Base-by-base conservation (phyloP, 2,797 vertebrate species). In the Aratinga solstitialis region DNA sequence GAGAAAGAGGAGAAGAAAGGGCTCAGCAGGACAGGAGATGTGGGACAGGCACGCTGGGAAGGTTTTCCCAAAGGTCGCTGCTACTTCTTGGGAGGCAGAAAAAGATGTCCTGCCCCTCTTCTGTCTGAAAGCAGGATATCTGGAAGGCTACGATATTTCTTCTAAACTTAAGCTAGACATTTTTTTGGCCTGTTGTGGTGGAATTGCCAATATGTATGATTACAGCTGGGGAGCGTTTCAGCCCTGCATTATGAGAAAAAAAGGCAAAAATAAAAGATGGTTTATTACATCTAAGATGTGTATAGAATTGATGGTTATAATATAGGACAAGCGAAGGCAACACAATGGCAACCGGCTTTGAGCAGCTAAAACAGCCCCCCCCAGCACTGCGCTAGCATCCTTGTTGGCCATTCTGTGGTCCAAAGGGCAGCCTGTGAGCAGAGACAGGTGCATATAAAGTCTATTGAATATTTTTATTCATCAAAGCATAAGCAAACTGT, bases 361-460 rank as follows among this genome's bases (percentile, higher is more conserved):
- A 18, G n/a, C 20, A 27, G 22, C 18, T 54, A 19, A 45, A 68
- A 1, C 19, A n/a, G 5, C 11, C 29, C 30, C 65, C 65, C 34
- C 36, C 73, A 63, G 30, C 22, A 23, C 7, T 0, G 0, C 58
- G 38, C 13, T 38, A 3, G 0, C 13, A 47, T n/a, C 38, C 38
- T 76, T 0, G 1, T 26, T 59, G 47, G 21, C 17, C 47, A 24
- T 43, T 48, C 67, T 22, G 21, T 30, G 48, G 32, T 43, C 76
- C 34, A 50, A 23, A 62, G 43, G 34, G 68, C 43, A 86, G 40
- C 23, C 20, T 0, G 2, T 5, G 38, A 36, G 73, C 34, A 47
- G 30, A 48, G 32, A 11, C 8, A 77, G 32, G n/a, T 13, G 13
- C 4, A 3, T 10, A 13, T 23, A 43, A 89, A 84, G 24, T 23